Evolutionary conservation across 2,113 vertebrate species (phyloP).

Genomic region (Plestiodon gilberti): DNA sequence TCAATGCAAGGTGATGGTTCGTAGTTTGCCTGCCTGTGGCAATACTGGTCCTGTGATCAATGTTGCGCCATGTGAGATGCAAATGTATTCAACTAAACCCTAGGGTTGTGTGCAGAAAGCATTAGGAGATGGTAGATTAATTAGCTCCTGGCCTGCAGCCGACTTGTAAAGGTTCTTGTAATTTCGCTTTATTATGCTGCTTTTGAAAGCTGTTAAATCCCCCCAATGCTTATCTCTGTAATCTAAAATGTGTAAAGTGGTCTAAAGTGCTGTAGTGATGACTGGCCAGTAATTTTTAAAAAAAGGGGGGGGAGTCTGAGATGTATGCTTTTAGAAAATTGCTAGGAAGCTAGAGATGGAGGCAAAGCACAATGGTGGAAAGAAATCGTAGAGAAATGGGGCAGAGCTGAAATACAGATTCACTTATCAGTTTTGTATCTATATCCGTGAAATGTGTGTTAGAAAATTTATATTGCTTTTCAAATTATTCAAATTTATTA

Average conservation of each 20-base stretch:
- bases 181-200: not conserved
- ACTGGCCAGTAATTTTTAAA: slow-evolving; percentile 5
- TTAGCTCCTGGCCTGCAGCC: not conserved
- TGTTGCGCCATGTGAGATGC: not conserved
- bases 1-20: not conserved
- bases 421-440: not conserved
- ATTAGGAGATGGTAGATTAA: not conserved
- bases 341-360: slow-evolving; percentile 10
- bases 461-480: not conserved
- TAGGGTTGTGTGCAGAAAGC: not conserved
- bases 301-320: not conserved
- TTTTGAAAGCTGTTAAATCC: slow-evolving; percentile 15
- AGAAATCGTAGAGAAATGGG: not conserved
- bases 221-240: slow-evolving; percentile 11
- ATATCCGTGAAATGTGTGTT: not conserved
- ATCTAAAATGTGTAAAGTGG: slow-evolving; percentile 23
- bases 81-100: not conserved
- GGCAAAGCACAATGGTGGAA: not conserved
- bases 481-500: not conserved
- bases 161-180: not conserved
- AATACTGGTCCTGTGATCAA: not conserved
- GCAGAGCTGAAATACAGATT: not conserved
- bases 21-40: not conserved
- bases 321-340: not conserved
- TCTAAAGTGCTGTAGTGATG: slow-evolving; percentile 30